A percentile compares a stretch with the other conserved stretches of the same genome.
Conservation (phyloP, 1,140 invertebrate species). For the Philopotamus ludificatus region DNA sequence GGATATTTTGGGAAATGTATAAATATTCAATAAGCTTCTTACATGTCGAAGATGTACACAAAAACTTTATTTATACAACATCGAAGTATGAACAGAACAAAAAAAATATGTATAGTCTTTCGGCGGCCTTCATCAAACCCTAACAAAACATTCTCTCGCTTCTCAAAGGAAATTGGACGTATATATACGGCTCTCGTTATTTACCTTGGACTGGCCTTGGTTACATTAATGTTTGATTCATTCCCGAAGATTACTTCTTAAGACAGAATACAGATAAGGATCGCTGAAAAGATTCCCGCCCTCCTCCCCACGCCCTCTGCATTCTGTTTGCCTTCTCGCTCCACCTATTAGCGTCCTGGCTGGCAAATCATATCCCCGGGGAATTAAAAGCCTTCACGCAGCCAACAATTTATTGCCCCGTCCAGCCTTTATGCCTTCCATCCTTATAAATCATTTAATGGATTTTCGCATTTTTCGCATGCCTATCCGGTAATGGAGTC, state of each 20-base stretch:
- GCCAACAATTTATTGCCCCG: constrained; percentile 8
- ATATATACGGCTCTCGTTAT: too few relatives aligned
- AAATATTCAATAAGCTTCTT: too few relatives aligned
- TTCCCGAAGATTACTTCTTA: neutral
- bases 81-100: too few relatives aligned
- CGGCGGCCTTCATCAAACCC: too few relatives aligned
- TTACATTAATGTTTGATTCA: neutral
- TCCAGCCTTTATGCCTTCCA: constrained; percentile 1
- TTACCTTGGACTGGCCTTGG: too few relatives aligned
- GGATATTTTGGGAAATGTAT: too few relatives aligned
- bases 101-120: too few relatives aligned
- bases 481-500: neutral
- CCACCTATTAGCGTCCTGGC: constrained; percentile 10
- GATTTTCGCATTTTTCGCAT: neutral
- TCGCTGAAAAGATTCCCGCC: neutral
- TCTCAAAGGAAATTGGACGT: too few relatives aligned
- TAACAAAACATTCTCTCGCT: too few relatives aligned
- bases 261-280: neutral
- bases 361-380: constrained; percentile 4
- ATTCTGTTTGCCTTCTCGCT: neutral
- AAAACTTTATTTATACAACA: too few relatives aligned
- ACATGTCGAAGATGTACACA: too few relatives aligned
- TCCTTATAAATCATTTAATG: constrained; percentile 10
- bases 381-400: constrained; percentile 12
- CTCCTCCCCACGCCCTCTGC: neutral